These are phyloP conservation scores for Philopotamus ludificatus DNA, from an alignment of 1,140 invertebrate genomes.

Conservation along the genomic window DNA sequence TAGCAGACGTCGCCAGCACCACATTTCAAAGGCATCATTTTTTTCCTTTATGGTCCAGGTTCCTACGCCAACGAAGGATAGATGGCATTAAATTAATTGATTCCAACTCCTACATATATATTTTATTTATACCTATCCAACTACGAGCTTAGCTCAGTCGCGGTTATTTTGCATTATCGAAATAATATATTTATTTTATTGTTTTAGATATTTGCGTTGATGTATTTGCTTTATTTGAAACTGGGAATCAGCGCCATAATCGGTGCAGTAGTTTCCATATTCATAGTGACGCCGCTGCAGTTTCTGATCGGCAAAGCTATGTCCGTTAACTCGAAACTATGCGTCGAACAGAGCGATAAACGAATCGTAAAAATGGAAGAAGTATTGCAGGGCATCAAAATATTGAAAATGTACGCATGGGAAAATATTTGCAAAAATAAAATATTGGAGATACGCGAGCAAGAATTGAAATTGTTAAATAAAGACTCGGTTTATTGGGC, in stretches of 20 bases:
- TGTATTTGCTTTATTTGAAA: conserved; percentile 73
- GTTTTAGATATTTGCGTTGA: conserved; percentile 68
- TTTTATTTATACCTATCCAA: background rate
- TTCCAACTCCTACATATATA: too few relatives aligned
- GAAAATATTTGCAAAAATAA: conserved; percentile 70
- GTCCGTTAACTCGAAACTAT: conserved; percentile 66
- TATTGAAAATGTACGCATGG: conserved; percentile 82
- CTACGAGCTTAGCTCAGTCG: too few relatives aligned
- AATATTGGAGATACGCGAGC: conserved; percentile 64
- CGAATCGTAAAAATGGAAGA: conserved; percentile 75
- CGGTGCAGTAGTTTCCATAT: conserved; percentile 68
- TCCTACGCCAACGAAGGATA: too few relatives aligned
- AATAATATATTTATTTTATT: too few relatives aligned
- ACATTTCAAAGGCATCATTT: too few relatives aligned
- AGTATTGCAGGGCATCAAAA: conserved; percentile 76
- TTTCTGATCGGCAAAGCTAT: conserved; percentile 70
- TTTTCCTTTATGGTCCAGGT: too few relatives aligned
- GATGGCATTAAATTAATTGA: too few relatives aligned
- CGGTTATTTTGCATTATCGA: too few relatives aligned
- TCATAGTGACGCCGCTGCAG: conserved; percentile 70
- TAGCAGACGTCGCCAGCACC: too few relatives aligned
- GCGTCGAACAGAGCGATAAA: conserved; percentile 71
- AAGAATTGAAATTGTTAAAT: conserved; percentile 71
- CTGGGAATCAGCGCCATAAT: conserved; percentile 77
- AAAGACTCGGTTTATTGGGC: conserved; percentile 74